Base-by-base conservation (phyloP, 2,888 invertebrate genomes). In the Apodemia duryi region DNA sequence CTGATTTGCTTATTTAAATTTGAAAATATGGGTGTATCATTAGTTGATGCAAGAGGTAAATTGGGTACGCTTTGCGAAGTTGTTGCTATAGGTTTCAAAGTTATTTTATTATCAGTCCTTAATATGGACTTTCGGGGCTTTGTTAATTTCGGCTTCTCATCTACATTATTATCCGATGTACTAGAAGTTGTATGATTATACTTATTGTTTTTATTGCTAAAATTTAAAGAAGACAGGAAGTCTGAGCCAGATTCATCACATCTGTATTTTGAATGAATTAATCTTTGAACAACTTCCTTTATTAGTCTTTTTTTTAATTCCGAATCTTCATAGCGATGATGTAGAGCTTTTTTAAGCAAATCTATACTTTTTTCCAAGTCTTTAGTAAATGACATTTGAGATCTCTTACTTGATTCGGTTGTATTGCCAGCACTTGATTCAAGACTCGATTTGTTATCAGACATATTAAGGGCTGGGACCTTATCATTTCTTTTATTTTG, bases 301-400 rank as follows among this genome's bases (percentile, higher is more conserved):
- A 95, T 92, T 61, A 95, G 89, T 73, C 93, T 89, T 71, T 94
- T 94, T 79, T 95, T 95, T 5, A 94, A 86, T 49, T 90, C 83
- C 21, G 91, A 81, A 78, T 95, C 93, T 70, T 94, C 92, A 71
- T 93, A 93, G 70, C 93, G 93, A 41, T 93, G 92, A 69, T 93
- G 92, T 21, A 95, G 82, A 52, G 95, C 88, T 64, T 88, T 89
- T 74, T 93, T 93, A 3, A 95, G 77, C 61, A 95, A 78, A 63
- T 93, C 88, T 41, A 95, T 89, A 70, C 94, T 93, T 70, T 93
- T 93, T 73, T 95, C 94, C 67, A 95, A 83, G 75, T 95, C 95
- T 68, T 89, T 91, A 3, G 92, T 89, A 60, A 94, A 83, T 49
- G 90, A 90, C 71, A 81, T 78, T 70, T 81, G 84, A 1, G 84